Base-by-base conservation (phyloP, 2,797 vertebrate genomes). In the Limosa lapponica region DNA sequence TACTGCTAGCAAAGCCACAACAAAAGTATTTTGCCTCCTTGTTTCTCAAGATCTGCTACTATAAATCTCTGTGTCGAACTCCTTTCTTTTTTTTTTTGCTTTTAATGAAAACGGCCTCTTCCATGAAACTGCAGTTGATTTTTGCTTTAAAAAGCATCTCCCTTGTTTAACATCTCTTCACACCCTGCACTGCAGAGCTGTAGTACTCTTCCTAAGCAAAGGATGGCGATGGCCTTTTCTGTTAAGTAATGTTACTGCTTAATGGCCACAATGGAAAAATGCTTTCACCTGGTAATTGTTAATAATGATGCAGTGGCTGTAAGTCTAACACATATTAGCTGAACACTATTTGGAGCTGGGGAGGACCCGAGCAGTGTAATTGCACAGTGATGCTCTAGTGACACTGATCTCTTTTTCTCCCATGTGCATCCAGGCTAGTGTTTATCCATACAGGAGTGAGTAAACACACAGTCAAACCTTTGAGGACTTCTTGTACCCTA, bases 391-490 rank as follows among this genome's bases (percentile, higher is more conserved):
- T 82, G 48, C n/a, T 81, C 83, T 41, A 36, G 17, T 34, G 58
- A 28, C 66, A 48, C 27, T 13, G 55, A 32, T 19, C 19, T 59
- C 67, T 91, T 72, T 64, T 49, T 85, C 8, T 87, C 49, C 37
- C 0, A 0, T 16, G 8, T 36, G 39, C 44, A 27, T 49, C 19
- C 46, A 59, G 28, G 36, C 28, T 46, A 41, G 20, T 8, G 22
- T 75, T 86, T 74, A 71, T 51, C 39, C 51, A 36, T 12, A 49
- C 7, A 67, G 51, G 20, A 49, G n/a, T 18, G 58, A 92, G 27
- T 32, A 59, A 80, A 82, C 28, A 36, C 0, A 1, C 8, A 69
- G 54, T 65, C 18, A 92, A 77, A 59, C 8, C 7, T 62, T 12
- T 59, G 66, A 57, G 51, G 16, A 59, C 32, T 83, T 61, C 12